A percentile compares a stretch with the other conserved stretches of the same genome.
phyloP scores from a whole-genome alignment of 2,113 vertebrate genomes.

The Anarhynchus alexandrinus region DNA sequence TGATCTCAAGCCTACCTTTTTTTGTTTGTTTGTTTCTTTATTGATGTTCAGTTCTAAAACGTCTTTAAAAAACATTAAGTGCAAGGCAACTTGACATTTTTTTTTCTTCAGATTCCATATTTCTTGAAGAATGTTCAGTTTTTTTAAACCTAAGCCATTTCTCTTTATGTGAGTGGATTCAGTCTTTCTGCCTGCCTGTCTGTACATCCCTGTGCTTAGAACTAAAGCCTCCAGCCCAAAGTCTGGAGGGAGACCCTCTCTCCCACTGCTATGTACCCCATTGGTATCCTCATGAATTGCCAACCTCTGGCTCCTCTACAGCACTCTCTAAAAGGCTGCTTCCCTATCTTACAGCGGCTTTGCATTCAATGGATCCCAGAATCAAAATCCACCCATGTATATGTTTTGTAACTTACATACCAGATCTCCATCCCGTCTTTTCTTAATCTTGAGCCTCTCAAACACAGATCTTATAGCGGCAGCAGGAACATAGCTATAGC shows the following conservation, averaged over 20 bases:
- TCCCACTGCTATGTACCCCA: neutral
- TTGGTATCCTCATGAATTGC: neutral
- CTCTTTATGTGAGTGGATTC: neutral
- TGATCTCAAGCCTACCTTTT: neutral
- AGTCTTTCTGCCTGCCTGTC: neutral
- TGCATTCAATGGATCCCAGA: neutral
- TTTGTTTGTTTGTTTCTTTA: neutral
- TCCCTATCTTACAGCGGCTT: neutral
- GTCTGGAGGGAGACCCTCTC: neutral
- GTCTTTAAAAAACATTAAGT: neutral
- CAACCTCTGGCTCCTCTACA: neutral
- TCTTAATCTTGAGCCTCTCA: neutral
- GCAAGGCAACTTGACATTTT: neutral
- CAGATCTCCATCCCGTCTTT: neutral
- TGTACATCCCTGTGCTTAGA: neutral
- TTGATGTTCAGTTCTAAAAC: neutral
- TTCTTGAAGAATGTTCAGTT: neutral
- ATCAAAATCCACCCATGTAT: neutral
- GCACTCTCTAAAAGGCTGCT: neutral
- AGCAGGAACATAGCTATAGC: neutral
- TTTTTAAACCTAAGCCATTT: neutral
- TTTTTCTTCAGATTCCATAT: neutral
- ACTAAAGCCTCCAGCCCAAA: neutral
- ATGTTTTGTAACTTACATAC: neutral
- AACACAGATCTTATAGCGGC: neutral